phyloP scores from a whole-genome alignment of 2,113 vertebrate species.

The sheep (Ovis aries) region DNA sequence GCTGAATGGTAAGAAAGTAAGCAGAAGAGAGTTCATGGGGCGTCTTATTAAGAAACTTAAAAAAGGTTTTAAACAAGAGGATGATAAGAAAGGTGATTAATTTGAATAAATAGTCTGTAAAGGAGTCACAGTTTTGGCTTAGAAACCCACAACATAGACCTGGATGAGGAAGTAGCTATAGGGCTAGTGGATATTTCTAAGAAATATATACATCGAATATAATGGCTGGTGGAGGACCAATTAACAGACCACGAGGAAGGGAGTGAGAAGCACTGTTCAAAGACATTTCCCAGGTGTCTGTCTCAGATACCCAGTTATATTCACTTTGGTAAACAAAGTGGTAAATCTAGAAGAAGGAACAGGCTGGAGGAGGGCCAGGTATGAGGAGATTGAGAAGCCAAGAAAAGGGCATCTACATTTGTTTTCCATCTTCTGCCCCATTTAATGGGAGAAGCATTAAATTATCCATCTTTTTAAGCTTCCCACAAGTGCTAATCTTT shows the following conservation, averaged over 20 bases:
- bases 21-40: background rate
- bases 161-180: fast-evolving
- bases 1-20: background rate
- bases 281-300: background rate
- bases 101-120: background rate
- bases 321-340: background rate
- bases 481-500: background rate
- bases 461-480: too few relatives aligned
- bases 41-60: background rate
- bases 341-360: background rate
- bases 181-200: background rate
- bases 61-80: background rate
- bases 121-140: background rate
- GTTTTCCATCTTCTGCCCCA: background rate
- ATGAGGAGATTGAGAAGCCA: background rate
- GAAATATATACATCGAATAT: fast-evolving
- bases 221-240: background rate
- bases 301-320: background rate
- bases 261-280: background rate
- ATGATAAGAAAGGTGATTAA: too few relatives aligned
- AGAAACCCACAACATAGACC: background rate
- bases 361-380: background rate
- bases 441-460: background rate
- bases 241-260: background rate
- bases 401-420: background rate